Evolutionary conservation across 2,888 invertebrate genomes (phyloP), one percentile per base, ranked within the genome.

Genomic region (Unio pictorum): DNA sequence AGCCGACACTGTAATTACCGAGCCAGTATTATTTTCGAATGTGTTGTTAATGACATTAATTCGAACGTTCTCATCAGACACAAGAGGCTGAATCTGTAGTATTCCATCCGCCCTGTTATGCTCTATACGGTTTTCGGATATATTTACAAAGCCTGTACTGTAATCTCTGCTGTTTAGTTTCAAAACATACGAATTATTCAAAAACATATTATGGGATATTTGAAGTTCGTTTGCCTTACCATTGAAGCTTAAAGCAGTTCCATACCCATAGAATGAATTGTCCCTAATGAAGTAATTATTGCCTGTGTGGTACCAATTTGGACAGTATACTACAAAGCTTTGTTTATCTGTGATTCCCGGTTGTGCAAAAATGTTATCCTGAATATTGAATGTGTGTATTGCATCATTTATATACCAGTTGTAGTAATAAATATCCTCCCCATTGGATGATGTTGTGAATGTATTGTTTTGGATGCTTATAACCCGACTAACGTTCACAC

Each of bases 11-110:
- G 60, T 55, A 3, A 75, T n/a, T 1, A 71, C 65, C 28, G 66
- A 67, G 18, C 65, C 71, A 6, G 62, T 73, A 61, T 75, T 75
- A 28, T 65, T 71, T 58, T 23, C 60, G 56, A 67, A 71, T 34
- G 20, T 18, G 55, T 70, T 70, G 26, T 55, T 34, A n/a, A 54
- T n/a, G 34, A 34, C 5, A 7, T 34, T 5, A 34, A 34, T 34
- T 34, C 34, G 34, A 34, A 7, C 34, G 34, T 5, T 34, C 34
- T 34, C 34, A 7, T 34, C 34, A 34, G 34, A 34, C 34, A 34
- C 34, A 34, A 5, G 17, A 70, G 65, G 57, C 26, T 34, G 55
- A 17, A 65, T 55, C 58, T 55, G 30, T 54, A 57, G 26, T 30
- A 65, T 56, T 20, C 57, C 65, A 3, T 65, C 65, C 1, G 28